Conservation (phyloP, 2,797 vertebrate genomes). For the Todus mexicanus region DNA sequence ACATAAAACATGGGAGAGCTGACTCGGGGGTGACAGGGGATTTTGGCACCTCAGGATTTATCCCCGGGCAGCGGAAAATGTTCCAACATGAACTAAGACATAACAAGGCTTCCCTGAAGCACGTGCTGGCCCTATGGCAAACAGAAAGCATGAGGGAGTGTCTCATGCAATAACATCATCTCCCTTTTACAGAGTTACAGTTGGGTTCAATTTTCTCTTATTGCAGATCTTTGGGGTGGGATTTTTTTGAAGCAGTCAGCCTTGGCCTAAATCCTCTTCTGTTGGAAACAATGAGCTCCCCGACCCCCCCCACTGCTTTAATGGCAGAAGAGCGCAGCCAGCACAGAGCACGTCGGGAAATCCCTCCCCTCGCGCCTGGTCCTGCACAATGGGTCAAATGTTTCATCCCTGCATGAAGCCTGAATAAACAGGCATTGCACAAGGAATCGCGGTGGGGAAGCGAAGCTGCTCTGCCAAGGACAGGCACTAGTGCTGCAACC, state of each 20-base stretch:
- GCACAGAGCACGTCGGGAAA: background rate
- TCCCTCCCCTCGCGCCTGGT: background rate
- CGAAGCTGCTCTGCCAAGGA: background rate
- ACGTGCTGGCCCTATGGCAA: background rate
- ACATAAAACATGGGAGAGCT: background rate
- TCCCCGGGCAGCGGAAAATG: background rate
- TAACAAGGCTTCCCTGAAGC: background rate
- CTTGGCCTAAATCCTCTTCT: background rate
- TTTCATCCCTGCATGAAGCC: slow-evolving; percentile 36
- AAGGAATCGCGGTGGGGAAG: background rate
- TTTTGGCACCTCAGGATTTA: background rate
- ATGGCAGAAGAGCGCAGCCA: background rate
- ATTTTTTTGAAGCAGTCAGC: background rate
- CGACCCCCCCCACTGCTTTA: background rate
- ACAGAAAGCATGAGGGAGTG: background rate
- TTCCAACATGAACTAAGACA: background rate
- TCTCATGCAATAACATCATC: background rate
- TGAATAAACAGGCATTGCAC: slow-evolving; percentile 27
- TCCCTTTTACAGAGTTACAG: background rate
- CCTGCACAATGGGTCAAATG: background rate
- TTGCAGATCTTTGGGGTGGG: slow-evolving; percentile 7
- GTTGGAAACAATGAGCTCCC: background rate
- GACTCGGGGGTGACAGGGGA: background rate
- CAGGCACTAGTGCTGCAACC: rapidly evolving
- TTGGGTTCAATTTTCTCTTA: slow-evolving; percentile 41